These are phyloP conservation scores for Enteromius trimaculatus DNA, from an alignment of 2,797 vertebrate genomes.

Conservation along the genomic window DNA sequence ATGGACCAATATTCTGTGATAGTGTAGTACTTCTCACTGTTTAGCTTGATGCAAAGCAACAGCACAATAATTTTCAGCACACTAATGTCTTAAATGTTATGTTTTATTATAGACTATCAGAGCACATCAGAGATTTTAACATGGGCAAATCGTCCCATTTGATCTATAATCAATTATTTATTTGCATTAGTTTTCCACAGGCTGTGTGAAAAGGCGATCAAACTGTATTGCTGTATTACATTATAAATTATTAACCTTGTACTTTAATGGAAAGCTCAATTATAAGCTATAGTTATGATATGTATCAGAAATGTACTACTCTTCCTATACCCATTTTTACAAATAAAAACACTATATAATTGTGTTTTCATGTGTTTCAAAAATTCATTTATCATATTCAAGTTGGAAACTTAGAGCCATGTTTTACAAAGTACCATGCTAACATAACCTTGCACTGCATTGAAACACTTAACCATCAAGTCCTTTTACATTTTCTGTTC, in stretches of 20 bases:
- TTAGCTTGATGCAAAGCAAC: conserved; percentile 64
- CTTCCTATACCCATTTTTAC: conserved; percentile 44
- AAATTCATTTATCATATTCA: background rate
- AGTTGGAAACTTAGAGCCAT: background rate
- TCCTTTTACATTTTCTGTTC: background rate
- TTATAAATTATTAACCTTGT: conserved; percentile 34
- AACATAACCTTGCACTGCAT: background rate
- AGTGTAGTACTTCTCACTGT: conserved; percentile 52
- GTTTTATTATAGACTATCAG: conserved; percentile 18
- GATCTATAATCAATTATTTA: background rate
- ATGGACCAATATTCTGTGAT: conserved; percentile 60
- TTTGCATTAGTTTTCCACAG: conserved; percentile 37
- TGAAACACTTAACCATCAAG: background rate
- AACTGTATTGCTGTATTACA: conserved; percentile 27
- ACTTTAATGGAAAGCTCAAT: conserved; percentile 26
- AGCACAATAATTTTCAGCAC: conserved; percentile 70
- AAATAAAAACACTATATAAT: conserved; percentile 39
- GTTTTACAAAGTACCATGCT: background rate
- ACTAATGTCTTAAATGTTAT: conserved; percentile 36
- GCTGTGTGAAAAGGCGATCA: conserved; percentile 27
- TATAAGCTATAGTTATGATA: conserved; percentile 30
- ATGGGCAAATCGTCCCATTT: background rate
- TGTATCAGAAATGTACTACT: conserved; percentile 37
- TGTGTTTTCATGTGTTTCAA: background rate
- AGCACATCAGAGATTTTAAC: conserved; percentile 43